phyloP scores from a whole-genome alignment of 2,888 invertebrate species.

The Frankliniella intonsa region DNA sequence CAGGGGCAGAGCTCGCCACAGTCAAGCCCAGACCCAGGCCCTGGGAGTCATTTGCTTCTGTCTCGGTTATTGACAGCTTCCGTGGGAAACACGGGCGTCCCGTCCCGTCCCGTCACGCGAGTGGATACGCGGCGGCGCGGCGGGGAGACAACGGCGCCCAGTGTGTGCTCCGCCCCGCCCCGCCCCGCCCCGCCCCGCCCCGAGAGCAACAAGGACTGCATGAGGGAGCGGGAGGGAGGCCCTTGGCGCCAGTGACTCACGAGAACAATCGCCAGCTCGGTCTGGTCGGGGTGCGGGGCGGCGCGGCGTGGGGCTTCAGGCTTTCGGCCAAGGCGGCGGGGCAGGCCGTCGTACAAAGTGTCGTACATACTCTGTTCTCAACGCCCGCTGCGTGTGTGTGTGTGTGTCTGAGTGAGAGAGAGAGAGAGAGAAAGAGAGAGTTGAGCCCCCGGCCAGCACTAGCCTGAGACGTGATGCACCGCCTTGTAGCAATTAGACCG shows the following conservation, averaged over 20 bases:
- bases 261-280: not conserved
- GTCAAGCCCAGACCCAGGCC: not conserved
- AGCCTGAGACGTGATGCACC: too few species aligned
- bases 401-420: too few species aligned
- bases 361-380: not conserved
- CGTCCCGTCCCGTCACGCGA: too few species aligned
- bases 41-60: too few species aligned
- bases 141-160: not conserved
- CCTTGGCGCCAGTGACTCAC: conserved; percentile 5
- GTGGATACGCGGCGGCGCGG: too few species aligned
- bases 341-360: not conserved
- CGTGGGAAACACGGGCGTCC: too few species aligned
- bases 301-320: not conserved
- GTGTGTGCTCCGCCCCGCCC: not conserved
- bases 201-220: too few species aligned
- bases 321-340: conserved; percentile 13
- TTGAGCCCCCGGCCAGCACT: too few species aligned
- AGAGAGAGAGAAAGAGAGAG: too few species aligned
- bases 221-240: not conserved
- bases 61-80: not conserved
- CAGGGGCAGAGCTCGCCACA: not conserved
- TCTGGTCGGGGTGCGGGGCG: not conserved
- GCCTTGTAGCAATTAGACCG: too few species aligned
- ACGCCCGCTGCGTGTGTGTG: not conserved
- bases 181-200: too few species aligned